phyloP scores from a whole-genome alignment of 2,113 vertebrate species.

The Scopus umbretta region DNA sequence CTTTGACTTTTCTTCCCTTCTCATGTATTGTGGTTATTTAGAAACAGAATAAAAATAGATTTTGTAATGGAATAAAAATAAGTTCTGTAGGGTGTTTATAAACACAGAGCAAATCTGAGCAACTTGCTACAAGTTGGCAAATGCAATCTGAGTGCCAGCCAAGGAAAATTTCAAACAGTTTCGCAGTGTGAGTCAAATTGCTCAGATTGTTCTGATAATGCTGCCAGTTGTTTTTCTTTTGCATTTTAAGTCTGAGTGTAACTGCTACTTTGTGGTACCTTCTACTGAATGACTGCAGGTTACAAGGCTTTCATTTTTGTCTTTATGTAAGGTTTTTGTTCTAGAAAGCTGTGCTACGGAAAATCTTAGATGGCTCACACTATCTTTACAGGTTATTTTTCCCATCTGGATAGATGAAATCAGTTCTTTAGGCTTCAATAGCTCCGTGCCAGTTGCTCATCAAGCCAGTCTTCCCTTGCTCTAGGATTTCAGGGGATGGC shows the following conservation, averaged over 20 bases:
- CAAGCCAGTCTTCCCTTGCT: background rate
- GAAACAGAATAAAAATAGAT: background rate
- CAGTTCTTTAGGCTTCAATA: background rate
- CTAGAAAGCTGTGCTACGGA: background rate
- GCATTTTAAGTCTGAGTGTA: background rate
- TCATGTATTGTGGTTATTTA: background rate
- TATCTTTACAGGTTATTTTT: background rate
- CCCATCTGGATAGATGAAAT: background rate
- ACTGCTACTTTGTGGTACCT: background rate
- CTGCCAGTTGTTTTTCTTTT: background rate
- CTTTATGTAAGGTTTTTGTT: background rate
- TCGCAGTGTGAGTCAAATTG: background rate
- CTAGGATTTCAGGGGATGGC: background rate
- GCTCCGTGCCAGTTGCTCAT: background rate
- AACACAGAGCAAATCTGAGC: conserved; percentile 1
- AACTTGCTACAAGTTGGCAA: background rate
- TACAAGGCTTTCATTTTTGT: background rate
- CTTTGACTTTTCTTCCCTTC: background rate
- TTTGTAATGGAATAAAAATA: background rate
- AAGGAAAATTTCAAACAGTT: conserved; percentile 7
- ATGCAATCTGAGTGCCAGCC: background rate
- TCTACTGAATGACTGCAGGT: background rate
- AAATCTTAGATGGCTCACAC: background rate
- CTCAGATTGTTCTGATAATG: background rate
- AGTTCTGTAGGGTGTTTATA: background rate